phyloP scores from a whole-genome alignment of 1,140 invertebrate species.

The Drosophila ficusphila region DNA sequence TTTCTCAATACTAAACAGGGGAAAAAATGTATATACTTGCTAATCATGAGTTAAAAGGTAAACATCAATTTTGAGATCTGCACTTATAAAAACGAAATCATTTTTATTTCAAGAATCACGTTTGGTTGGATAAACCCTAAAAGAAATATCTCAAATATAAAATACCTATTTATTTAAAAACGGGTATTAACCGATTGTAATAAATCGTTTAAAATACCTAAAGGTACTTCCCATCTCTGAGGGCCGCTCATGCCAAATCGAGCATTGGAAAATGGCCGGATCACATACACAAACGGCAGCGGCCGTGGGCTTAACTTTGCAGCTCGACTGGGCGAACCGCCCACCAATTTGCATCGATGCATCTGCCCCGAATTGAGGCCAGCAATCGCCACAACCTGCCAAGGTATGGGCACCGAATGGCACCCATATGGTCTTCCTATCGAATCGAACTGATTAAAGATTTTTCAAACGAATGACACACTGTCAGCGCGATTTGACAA shows the following conservation, averaged over 20 bases:
- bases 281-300: constrained; percentile 9
- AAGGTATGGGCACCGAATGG: background rate
- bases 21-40: no score
- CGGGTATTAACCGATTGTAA: no score
- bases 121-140: no score
- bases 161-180: no score
- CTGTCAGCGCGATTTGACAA: no score
- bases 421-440: background rate
- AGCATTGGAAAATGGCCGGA: constrained; percentile 24
- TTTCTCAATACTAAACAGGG: no score
- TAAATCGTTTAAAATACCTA: background rate
- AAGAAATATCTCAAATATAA: no score
- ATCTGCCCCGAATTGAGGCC: constrained; percentile 41
- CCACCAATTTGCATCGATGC: constrained; percentile 62
- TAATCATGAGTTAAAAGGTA: no score
- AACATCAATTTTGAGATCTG: no score
- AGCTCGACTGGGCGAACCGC: constrained; percentile 14
- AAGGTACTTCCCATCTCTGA: constrained; percentile 1
- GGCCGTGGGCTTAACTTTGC: constrained; percentile 26
- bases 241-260: constrained; percentile 56
- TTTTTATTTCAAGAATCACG: no score
- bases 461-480: no score
- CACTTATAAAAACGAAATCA: no score
- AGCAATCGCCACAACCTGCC: constrained; percentile 27
- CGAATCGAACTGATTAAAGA: constrained; percentile 1